Base-by-base conservation (phyloP, 2,113 vertebrate genomes). In the Struthidea cinerea region DNA sequence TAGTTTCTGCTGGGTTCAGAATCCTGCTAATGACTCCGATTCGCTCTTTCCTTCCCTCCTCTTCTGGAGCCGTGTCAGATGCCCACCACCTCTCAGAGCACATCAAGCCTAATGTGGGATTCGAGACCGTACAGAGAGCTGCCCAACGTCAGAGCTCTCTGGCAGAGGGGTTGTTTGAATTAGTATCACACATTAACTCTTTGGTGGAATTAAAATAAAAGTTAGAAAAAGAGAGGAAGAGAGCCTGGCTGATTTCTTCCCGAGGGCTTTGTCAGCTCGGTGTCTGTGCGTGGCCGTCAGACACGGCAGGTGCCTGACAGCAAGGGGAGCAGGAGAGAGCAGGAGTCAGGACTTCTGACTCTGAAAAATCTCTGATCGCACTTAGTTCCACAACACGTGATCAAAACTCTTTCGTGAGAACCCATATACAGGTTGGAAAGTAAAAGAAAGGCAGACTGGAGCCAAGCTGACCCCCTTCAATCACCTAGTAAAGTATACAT, bases 221-320 rank as follows among this genome's bases (percentile, higher is more conserved):
- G 15, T 13, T 46, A 23, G 63, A 35, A 42, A 63, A 23, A 39
- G 52, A 15, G 18, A 28, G 11, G 28, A 18, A 1, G 3, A n/a
- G 35, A n/a, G 16, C 24, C 19, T n/a, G 47, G 11, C 7, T 0
- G 0, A 6, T 71, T 83, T 87, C 27, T 41, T 44, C 26, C 24
- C 0, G 0, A 39, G 15, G 16, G 27, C 24, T 87, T 64, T 75
- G 17, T 17, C 20, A 44, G 12, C 6, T n/a, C 5, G 1, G 59
- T 35, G 49, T 42, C 44, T 44, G 39, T 2, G 1, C 6, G 1
- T 8, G 39, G 32, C 52, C 1, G 0, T n/a, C 2, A 6, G 30
- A 41, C 24, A 10, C 0, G 0, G 55, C 30, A 39, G 16, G 33
- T n/a, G 10, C 27, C n/a, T 79, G 35, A 57, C 23, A 80, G 50